phyloP scores from a whole-genome alignment of 2,797 vertebrate species.

The Enteromius paludinosus region DNA sequence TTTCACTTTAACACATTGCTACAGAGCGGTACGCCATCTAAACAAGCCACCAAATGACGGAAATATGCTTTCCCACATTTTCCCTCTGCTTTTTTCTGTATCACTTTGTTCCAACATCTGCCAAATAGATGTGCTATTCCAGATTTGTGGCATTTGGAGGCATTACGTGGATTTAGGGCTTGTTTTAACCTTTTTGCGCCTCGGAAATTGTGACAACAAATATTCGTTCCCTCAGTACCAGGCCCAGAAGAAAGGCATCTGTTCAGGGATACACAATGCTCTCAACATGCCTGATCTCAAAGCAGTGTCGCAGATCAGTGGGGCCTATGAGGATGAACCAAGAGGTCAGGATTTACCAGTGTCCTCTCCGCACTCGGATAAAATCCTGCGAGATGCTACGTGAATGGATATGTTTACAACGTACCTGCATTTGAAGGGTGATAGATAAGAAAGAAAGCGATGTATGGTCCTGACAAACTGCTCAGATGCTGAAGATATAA shows the following conservation, averaged over 20 bases:
- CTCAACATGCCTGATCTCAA: conserved; percentile 52
- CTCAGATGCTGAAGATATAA: conserved; percentile 57
- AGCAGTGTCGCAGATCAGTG: conserved; percentile 33
- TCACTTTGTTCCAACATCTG: conserved; percentile 62
- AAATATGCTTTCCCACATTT: conserved; percentile 21
- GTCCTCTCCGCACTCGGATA: neutral
- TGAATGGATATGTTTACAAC: conserved; percentile 13
- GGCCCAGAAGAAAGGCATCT: conserved; percentile 60
- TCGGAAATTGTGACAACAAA: conserved; percentile 65
- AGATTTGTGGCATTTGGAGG: conserved; percentile 65
- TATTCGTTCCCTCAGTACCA: conserved; percentile 57
- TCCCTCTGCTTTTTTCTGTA: conserved; percentile 21
- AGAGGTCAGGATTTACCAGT: conserved; percentile 46
- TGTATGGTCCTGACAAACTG: conserved; percentile 39
- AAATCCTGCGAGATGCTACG: neutral
- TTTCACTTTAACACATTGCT: conserved; percentile 7
- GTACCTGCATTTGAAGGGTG: conserved; percentile 32
- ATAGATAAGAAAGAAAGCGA: neutral
- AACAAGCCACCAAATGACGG: conserved; percentile 6
- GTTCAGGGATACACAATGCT: conserved; percentile 55
- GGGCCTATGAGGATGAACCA: conserved; percentile 46
- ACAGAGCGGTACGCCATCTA: conserved; percentile 2
- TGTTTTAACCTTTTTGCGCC: conserved; percentile 66
- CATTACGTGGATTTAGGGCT: conserved; percentile 64
- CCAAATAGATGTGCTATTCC: conserved; percentile 49